These are phyloP conservation scores for Orchestes rusci DNA, from an alignment of 2,888 invertebrate genomes.

Conservation along the genomic window DNA sequence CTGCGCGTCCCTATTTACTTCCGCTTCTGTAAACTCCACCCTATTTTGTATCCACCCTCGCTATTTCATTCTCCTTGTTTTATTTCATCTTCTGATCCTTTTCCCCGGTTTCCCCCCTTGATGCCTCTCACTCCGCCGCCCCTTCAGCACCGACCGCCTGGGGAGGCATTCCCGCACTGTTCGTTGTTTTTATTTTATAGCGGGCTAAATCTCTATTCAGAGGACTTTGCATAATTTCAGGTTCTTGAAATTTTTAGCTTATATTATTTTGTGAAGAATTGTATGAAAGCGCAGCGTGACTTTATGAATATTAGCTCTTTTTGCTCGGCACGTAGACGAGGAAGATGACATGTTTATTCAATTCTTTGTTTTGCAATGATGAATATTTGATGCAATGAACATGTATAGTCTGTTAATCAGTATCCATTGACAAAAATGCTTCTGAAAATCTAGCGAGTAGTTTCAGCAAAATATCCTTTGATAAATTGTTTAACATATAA, in stretches of 20 bases:
- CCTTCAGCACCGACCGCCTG: slow-evolving; percentile 3
- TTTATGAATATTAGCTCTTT: not conserved
- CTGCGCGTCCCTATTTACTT: slow-evolving; percentile 49
- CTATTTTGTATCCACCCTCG: slow-evolving; percentile 45
- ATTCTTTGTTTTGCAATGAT: no score
- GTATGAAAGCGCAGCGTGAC: slow-evolving; percentile 1
- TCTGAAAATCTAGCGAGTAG: slow-evolving; percentile 12
- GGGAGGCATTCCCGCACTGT: slow-evolving; percentile 15
- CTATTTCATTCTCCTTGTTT: slow-evolving; percentile 47
- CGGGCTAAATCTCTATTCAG: slow-evolving; percentile 38
- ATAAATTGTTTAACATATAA: no score
- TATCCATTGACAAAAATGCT: slow-evolving; percentile 27
- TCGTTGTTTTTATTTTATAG: slow-evolving; percentile 37
- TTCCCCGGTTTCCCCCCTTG: slow-evolving; percentile 24
- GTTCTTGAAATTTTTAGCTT: slow-evolving; percentile 25
- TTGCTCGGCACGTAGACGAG: not conserved
- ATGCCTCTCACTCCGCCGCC: not conserved
- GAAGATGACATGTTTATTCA: no score
- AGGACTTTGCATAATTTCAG: slow-evolving; percentile 44
- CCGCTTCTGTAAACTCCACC: slow-evolving; percentile 51
- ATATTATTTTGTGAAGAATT: slow-evolving; percentile 16
- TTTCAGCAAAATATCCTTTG: no score
- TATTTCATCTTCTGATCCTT: slow-evolving; percentile 45
- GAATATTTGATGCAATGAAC: no score
- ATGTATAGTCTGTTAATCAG: slow-evolving; percentile 30